A percentile compares a stretch with the other conserved stretches of the same genome.
Evolutionary conservation across 2,888 invertebrate species (phyloP).

Genomic region (Pyralis farinalis): DNA sequence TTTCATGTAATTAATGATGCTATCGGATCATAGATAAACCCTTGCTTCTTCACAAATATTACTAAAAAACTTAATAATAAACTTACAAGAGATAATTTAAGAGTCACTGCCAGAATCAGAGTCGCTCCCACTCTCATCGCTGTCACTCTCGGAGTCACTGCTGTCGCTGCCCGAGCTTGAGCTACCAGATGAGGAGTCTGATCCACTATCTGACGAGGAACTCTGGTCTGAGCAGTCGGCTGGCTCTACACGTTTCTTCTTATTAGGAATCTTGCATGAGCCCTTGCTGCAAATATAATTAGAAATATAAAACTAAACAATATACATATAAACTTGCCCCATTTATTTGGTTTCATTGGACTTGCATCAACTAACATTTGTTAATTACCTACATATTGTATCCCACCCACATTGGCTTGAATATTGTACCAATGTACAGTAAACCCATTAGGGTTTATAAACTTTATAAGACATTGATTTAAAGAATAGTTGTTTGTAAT

Average conservation of each 20-base stretch:
- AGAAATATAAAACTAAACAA: no score
- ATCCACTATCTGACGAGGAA: constrained; percentile 50
- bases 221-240: constrained; percentile 46
- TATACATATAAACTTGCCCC: no score
- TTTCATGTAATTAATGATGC: no score
- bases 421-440: no score
- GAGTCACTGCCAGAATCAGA: constrained; percentile 43
- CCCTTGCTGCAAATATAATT: constrained; percentile 42
- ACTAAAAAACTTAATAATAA: constrained; percentile 1
- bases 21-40: not conserved
- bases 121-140: constrained; percentile 27
- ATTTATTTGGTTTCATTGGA: no score
- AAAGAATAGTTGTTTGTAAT: no score
- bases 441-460: no score
- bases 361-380: no score
- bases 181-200: constrained; percentile 43
- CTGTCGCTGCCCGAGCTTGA: constrained; percentile 53
- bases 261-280: constrained; percentile 57
- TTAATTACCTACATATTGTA: no score
- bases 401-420: no score
- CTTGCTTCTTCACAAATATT: not conserved
- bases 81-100: constrained; percentile 16
- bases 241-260: constrained; percentile 53
- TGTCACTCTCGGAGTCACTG: constrained; percentile 49
- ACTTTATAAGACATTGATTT: no score